Base-by-base conservation (phyloP, 1,140 invertebrate species). In the Phthorimaea operculella region DNA sequence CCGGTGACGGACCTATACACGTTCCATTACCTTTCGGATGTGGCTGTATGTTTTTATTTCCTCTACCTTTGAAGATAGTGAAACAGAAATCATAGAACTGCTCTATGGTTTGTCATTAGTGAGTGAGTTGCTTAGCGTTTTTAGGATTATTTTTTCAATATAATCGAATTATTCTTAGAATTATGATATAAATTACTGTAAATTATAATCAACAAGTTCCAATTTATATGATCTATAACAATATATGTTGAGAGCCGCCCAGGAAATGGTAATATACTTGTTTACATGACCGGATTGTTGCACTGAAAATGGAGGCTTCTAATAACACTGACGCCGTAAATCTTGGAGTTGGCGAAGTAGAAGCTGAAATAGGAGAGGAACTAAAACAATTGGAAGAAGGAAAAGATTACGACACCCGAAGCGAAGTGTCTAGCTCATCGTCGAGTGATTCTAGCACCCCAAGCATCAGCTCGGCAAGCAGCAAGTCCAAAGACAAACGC, bases 351-450 rank as follows among this genome's bases (percentile, higher is more conserved):
- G 90, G 90, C 71, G 89, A 90, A 66, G 89, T 90, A 18, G 90
- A 92, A 65, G 90, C 90, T 57, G 90, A 92, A 68, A 91, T 91
- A 54, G 89, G 89, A 12, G 91, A 92, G 71, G 91, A 92, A 70
- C 66, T 92, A 39, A 91, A 91, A 76, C 89, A 88, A 57, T 76
- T 91, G 55, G 90, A 89, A 45, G 90, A 90, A 55, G 87, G 84
- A 62, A 88, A 88, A 68, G 88, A 87, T 34, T 90, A 88, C 66
- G 93, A 95, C 70, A 93, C 91, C 16, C 85, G 92, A 12, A 94
- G 93, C 75, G 93, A 95, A 82, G 92, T 94, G 16, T 93, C 92
- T 36, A 91, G 89, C 42, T 89, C 88, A 44, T 90, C 89, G 58
- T 91, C 91, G 17, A 90, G 89, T 55, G 87, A 89, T 59, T 90